These are phyloP conservation scores for Rissa tridactyla DNA, from an alignment of 2,113 vertebrate species.

Conservation along the genomic window DNA sequence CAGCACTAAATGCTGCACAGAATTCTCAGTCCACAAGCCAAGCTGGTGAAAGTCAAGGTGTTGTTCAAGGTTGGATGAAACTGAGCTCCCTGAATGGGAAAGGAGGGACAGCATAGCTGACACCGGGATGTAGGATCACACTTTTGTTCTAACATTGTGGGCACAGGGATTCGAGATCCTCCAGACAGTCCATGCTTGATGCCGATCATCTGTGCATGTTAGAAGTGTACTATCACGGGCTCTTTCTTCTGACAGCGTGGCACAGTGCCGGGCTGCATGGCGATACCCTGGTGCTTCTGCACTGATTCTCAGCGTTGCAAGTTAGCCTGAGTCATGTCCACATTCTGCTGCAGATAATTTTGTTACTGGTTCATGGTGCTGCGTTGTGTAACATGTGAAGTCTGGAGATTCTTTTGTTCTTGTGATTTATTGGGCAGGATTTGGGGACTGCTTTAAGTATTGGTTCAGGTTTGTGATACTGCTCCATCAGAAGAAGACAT, in stretches of 20 bases:
- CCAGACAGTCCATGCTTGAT: not conserved
- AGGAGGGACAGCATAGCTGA: not conserved
- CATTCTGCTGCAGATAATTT: not conserved
- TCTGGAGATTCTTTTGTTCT: not conserved
- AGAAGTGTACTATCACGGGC: not conserved
- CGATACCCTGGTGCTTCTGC: not conserved
- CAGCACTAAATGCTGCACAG: not conserved
- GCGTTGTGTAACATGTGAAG: accelerated
- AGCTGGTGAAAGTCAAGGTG: not conserved
- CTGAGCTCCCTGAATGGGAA: not conserved
- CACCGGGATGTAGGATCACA: not conserved
- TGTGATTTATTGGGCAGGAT: not conserved
- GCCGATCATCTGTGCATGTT: not conserved
- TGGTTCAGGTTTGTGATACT: not conserved
- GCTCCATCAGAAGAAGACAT: not conserved
- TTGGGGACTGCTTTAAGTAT: not conserved
- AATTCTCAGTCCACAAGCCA: not conserved
- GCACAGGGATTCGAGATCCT: not conserved
- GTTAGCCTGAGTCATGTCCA: not conserved
- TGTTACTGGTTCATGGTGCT: not conserved
- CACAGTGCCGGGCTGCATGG: not conserved
- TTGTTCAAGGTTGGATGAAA: not conserved
- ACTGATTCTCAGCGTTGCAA: not conserved
- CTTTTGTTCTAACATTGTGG: not conserved
- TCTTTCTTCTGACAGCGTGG: not conserved